Conservation (phyloP, 2,113 vertebrate species). For the Dipodomys stephensi region DNA sequence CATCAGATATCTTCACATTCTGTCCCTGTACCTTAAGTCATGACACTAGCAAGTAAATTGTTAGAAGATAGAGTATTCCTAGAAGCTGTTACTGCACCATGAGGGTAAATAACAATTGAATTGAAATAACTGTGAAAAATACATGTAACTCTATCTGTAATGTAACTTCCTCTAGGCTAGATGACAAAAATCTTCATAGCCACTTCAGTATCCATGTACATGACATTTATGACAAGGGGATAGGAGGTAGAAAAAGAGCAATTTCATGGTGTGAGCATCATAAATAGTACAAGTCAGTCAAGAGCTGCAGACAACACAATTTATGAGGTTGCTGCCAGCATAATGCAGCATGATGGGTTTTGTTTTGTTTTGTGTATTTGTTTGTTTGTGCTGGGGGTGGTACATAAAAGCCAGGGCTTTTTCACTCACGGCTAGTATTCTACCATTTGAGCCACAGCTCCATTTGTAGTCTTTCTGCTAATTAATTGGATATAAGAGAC, state of each 20-base stretch:
- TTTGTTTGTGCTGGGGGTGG: too few relatives aligned
- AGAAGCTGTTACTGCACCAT: background rate
- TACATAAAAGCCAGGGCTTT: too few relatives aligned
- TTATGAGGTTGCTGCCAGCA: too few relatives aligned
- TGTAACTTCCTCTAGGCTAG: background rate
- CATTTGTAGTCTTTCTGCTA: too few relatives aligned
- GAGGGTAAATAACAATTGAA: background rate
- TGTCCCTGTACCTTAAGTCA: background rate
- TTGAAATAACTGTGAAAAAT: background rate
- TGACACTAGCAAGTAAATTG: background rate
- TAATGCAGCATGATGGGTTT: background rate
- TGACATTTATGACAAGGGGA: background rate
- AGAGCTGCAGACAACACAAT: background rate
- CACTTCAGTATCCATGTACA: background rate
- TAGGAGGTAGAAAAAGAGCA: background rate
- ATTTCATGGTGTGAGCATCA: background rate
- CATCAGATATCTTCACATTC: background rate
- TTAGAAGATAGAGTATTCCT: background rate
- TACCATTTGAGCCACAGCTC: too few relatives aligned
- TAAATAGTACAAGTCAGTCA: background rate
- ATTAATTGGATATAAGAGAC: too few relatives aligned
- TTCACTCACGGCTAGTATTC: too few relatives aligned
- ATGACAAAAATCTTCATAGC: background rate
- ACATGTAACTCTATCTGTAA: background rate
- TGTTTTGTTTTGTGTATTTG: too few relatives aligned